Conservation (phyloP, 2,888 invertebrate species). For the Tiliacea citrago region DNA sequence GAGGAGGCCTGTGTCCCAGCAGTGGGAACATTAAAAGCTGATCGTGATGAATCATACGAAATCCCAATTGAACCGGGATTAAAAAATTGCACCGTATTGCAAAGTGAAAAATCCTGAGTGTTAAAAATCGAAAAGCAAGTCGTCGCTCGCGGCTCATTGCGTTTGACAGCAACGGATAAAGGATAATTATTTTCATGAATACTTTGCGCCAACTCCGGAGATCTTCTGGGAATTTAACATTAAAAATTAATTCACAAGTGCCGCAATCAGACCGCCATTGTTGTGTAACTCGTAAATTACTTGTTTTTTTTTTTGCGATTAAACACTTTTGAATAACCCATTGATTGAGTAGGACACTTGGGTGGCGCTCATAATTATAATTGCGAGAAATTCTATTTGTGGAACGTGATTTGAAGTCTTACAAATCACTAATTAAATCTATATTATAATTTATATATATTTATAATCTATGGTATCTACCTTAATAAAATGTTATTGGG, state of each 20-base stretch:
- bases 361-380: conserved; percentile 46
- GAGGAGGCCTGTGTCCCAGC: too few relatives aligned
- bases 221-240: conserved; percentile 55
- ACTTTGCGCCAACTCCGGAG: conserved; percentile 55
- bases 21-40: too few relatives aligned
- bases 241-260: conserved; percentile 66
- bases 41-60: not conserved
- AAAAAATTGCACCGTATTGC: conserved; percentile 11
- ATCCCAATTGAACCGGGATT: not conserved
- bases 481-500: not conserved
- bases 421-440: not conserved
- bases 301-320: conserved; percentile 66
- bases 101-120: conserved; percentile 31
- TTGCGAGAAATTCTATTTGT: conserved; percentile 29
- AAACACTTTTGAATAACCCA: conserved; percentile 70
- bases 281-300: conserved; percentile 65
- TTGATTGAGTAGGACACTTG: conserved; percentile 59
- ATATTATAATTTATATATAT: too few relatives aligned
- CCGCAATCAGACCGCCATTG: conserved; percentile 71
- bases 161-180: conserved; percentile 75
- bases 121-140: conserved; percentile 53
- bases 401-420: not conserved
- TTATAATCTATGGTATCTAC: too few relatives aligned
- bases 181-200: conserved; percentile 81
- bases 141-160: conserved; percentile 67